Evolutionary conservation across 2,113 vertebrate genomes (phyloP), one percentile per base, ranked within the genome.

Genomic region (Potamarius usumacintae): DNA sequence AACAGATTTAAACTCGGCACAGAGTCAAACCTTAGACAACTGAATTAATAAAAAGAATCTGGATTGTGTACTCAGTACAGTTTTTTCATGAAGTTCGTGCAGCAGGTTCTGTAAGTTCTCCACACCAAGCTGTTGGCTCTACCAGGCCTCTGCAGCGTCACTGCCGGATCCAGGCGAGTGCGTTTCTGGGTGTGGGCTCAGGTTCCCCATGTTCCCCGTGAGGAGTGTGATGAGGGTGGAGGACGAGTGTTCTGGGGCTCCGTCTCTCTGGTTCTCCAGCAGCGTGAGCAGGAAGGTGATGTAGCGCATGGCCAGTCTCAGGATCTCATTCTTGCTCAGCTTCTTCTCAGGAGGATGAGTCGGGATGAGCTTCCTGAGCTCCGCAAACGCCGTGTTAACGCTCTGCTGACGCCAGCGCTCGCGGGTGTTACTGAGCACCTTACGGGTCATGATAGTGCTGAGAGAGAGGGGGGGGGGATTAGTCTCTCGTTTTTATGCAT

Each of bases 341-440:
- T 99, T 99, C 93, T 99, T 99, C 93, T 99, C 98, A 0, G 98
- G 98, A 0, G 98, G 98, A 80, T 99, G 98, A 0, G 98, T 99
- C 55, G 98, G 98, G 87, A 99, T 98, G 79, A 99, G 97, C 91
- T 99, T 99, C 85, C 98, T 95, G 86, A 99, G 95, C 92, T 96
- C 99, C 3, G 97, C 96, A 42, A 99, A 99, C 89, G 98, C 98
- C 0, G 95, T 97, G 95, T 99, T 99, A 86, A 99, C 98, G 0
- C 98, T 99, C 92, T 99, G 98, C 92, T 99, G 98, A 86, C 98
- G 96, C 98, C 98, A 99, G 57, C 97, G 95, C 93, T 99, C 98
- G 88, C 97, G 95, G 2, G 95, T 97, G 92, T 97, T 99, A 77
- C 97, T 97, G 94, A 99, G 97, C 93, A 99, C 96, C 94, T 98